Conservation (phyloP, 2,888 invertebrate genomes). For the Drosophila atroscutellata region DNA sequence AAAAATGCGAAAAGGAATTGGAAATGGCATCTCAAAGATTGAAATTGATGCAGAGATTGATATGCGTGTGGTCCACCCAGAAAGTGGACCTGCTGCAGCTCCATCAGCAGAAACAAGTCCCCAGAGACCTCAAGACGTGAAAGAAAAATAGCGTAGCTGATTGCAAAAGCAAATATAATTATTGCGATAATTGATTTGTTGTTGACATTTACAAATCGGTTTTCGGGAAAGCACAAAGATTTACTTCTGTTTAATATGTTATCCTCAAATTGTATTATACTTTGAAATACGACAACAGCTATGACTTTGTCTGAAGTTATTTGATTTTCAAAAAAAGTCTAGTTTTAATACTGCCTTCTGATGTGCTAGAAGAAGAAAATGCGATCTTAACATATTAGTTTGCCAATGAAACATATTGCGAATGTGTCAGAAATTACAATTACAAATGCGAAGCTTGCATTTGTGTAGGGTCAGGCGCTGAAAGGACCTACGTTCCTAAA, state of each 20-base stretch:
- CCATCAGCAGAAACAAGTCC: not conserved
- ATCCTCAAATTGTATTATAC: not conserved
- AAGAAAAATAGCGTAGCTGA: not conserved
- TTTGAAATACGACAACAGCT: not conserved
- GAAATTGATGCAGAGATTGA: constrained; percentile 60
- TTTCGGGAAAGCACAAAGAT: not conserved
- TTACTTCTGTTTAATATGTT: not conserved
- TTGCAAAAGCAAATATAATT: not conserved
- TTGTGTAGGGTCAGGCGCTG: constrained; percentile 1
- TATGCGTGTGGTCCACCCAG: constrained; percentile 48
- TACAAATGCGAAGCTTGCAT: constrained; percentile 35
- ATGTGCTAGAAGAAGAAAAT: too few relatives aligned
- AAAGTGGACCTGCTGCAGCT: constrained; percentile 1
- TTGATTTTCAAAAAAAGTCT: not conserved
- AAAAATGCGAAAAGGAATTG: constrained; percentile 59
- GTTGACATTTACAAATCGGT: not conserved
- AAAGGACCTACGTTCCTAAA: constrained; percentile 5
- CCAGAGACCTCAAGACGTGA: not conserved
- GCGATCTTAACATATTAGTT: not conserved
- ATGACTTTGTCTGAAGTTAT: not conserved
- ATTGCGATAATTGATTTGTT: not conserved
- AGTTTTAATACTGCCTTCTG: not conserved
- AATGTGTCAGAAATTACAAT: constrained; percentile 58
- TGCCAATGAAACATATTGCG: constrained; percentile 8
- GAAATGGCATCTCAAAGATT: constrained; percentile 48